These are phyloP conservation scores for Muntiacus reevesi DNA, from an alignment of 2,113 vertebrate species.

Conservation along the genomic window DNA sequence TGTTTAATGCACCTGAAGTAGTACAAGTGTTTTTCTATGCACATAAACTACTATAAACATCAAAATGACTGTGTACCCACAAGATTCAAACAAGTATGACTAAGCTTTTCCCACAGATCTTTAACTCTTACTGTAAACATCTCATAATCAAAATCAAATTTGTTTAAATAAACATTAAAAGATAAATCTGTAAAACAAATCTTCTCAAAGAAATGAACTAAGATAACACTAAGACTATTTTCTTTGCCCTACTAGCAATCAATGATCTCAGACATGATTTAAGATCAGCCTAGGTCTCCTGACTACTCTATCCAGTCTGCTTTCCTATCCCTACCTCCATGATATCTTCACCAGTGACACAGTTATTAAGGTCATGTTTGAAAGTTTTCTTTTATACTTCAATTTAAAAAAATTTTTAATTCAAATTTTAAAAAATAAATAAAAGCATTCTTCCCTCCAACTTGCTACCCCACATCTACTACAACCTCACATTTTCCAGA, in stretches of 20 bases:
- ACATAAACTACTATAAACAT: not conserved
- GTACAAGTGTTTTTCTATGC: not conserved
- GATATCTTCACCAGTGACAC: not conserved
- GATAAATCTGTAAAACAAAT: not conserved
- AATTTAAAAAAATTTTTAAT: not conserved
- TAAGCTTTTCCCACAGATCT: not conserved
- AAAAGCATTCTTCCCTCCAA: not conserved
- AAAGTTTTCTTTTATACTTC: not conserved
- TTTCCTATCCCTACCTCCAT: not conserved
- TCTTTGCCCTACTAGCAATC: not conserved
- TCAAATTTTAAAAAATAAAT: not conserved
- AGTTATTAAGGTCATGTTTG: not conserved
- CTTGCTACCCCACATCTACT: not conserved
- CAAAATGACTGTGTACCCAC: not conserved
- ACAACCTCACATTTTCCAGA: not conserved
- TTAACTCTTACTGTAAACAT: slow-evolving; percentile 31
- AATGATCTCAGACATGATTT: not conserved
- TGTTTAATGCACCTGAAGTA: not conserved
- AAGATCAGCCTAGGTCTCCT: not conserved
- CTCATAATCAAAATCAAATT: slow-evolving; percentile 22
- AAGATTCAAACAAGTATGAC: not conserved
- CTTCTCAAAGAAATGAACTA: not conserved
- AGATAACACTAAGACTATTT: not conserved
- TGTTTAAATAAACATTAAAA: slow-evolving; percentile 25
- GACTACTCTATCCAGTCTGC: not conserved